These are phyloP conservation scores for Myotis planiceps DNA, from an alignment of 2,797 vertebrate genomes.

Conservation along the genomic window DNA sequence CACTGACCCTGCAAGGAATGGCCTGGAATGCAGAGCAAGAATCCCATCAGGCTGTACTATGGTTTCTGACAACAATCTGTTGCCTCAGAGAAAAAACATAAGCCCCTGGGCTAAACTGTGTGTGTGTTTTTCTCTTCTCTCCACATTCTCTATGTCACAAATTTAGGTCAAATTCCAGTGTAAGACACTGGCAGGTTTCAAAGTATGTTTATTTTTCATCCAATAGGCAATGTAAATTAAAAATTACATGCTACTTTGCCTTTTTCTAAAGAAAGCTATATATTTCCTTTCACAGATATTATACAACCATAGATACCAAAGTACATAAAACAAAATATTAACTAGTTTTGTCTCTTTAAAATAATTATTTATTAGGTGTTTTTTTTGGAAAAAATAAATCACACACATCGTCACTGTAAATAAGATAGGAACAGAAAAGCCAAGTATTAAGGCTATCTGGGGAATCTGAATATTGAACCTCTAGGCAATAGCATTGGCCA, in stretches of 20 bases:
- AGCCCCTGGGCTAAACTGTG: not conserved
- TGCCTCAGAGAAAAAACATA: not conserved
- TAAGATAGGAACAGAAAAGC: not conserved
- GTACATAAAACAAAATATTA: not conserved
- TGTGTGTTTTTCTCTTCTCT: not conserved
- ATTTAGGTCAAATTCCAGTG: not conserved
- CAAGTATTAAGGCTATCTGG: not conserved
- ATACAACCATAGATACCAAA: not conserved
- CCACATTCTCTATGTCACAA: not conserved
- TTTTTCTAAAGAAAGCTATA: not conserved
- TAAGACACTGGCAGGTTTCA: not conserved
- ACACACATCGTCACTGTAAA: not conserved
- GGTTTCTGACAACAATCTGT: conserved; percentile 1
- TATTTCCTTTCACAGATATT: not conserved
- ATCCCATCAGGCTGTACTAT: not conserved
- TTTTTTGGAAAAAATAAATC: not conserved
- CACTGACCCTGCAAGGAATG: not conserved
- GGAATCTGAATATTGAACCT: not conserved
- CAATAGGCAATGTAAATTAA: not conserved
- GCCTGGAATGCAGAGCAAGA: not conserved
- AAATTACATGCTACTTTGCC: not conserved
- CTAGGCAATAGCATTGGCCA: not conserved
- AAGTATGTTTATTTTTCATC: not conserved
- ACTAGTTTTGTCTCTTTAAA: not conserved
- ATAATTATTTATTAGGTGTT: not conserved